A percentile compares a stretch with the other conserved stretches of the same genome.
These are phyloP conservation scores for Syrrhaptes paradoxus DNA, from an alignment of 2,113 vertebrate genomes.

Conservation along the genomic window DNA sequence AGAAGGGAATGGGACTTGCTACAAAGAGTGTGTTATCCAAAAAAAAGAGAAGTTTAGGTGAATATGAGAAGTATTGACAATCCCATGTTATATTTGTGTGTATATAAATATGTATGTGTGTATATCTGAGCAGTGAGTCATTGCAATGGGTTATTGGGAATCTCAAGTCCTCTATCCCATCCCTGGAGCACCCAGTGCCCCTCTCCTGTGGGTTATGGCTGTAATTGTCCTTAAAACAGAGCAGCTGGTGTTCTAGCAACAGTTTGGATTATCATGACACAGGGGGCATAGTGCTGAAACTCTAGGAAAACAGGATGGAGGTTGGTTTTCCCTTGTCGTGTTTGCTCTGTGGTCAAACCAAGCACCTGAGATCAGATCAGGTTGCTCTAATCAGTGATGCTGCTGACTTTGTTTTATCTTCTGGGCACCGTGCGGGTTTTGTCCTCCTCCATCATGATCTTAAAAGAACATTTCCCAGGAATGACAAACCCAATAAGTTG, in stretches of 20 bases:
- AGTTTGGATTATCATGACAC: neutral
- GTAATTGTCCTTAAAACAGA: neutral
- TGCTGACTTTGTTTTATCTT: neutral
- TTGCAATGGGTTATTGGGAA: accelerated
- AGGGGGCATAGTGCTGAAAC: neutral
- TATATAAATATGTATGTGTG: neutral
- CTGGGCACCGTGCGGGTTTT: accelerated
- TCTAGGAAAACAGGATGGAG: neutral
- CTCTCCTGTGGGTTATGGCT: accelerated
- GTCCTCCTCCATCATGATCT: neutral
- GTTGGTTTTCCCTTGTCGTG: accelerated
- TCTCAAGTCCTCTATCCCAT: accelerated
- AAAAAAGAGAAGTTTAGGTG: too few relatives aligned
- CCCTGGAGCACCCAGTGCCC: accelerated
- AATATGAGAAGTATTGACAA: neutral
- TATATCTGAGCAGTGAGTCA: neutral
- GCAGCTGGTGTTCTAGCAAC: neutral
- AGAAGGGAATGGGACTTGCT: neutral
- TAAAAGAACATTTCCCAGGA: accelerated
- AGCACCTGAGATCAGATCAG: neutral
- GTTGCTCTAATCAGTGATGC: neutral
- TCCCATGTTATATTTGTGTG: accelerated
- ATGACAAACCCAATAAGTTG: neutral
- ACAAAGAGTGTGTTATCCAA: too few relatives aligned
- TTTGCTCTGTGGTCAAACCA: too few relatives aligned